phyloP scores from a whole-genome alignment of 2,797 vertebrate species.

The Masticophis lateralis region DNA sequence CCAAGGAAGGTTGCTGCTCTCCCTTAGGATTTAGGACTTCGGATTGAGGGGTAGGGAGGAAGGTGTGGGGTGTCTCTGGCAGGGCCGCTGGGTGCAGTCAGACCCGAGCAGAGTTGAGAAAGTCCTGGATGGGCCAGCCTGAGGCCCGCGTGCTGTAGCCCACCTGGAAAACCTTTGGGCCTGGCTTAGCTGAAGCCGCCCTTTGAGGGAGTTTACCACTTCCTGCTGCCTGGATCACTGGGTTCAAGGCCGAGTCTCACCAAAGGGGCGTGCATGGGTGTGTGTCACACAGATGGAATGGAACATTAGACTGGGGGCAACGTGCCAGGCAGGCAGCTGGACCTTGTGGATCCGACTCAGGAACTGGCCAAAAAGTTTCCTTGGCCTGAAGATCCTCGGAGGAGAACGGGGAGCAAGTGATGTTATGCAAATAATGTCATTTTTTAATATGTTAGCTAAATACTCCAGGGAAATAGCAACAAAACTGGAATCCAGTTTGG shows the following conservation, averaged over 20 bases:
- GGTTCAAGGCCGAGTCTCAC: background rate
- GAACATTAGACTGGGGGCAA: too few species aligned
- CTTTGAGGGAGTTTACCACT: background rate
- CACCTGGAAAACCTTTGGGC: background rate
- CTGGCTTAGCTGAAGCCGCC: background rate
- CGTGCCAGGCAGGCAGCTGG: background rate
- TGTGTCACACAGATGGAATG: background rate
- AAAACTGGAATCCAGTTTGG: background rate
- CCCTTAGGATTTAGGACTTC: background rate
- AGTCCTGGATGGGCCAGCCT: accelerated
- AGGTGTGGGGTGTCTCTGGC: accelerated
- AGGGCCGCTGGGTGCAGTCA: background rate
- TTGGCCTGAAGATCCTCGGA: background rate
- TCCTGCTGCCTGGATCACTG: background rate
- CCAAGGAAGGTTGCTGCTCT: too few species aligned
- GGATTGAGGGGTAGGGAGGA: background rate
- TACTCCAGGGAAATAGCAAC: background rate
- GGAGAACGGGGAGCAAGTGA: background rate
- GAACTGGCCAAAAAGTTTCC: background rate
- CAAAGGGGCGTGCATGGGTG: background rate
- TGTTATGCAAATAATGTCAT: background rate
- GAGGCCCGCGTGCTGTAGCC: too few species aligned
- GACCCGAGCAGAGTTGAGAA: background rate
- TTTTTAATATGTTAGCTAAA: background rate
- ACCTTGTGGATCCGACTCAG: background rate